Conservation (phyloP, 2,113 vertebrate species). For the Atrichornis clamosus region DNA sequence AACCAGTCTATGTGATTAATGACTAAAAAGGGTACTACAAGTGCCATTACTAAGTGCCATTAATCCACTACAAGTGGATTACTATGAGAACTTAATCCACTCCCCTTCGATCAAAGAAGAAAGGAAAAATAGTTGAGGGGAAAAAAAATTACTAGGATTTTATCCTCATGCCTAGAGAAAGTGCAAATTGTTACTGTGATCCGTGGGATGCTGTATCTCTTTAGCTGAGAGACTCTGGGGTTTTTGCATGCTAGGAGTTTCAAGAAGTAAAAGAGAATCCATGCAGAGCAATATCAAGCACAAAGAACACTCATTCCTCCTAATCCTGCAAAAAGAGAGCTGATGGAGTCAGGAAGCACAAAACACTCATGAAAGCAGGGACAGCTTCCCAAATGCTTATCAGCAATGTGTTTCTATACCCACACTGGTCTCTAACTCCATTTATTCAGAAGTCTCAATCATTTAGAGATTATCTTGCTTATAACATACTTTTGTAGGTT, state of each 20-base stretch:
- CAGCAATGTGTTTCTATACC: background rate
- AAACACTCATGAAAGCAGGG: background rate
- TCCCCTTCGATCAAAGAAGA: background rate
- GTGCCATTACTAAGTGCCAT: no score
- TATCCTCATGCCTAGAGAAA: background rate
- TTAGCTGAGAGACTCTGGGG: background rate
- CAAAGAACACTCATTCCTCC: background rate
- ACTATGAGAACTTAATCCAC: background rate
- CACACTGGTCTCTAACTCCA: background rate
- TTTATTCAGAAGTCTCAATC: background rate
- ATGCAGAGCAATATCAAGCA: background rate
- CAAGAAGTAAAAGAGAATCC: background rate
- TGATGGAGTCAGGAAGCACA: background rate
- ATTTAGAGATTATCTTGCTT: background rate
- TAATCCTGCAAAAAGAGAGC: background rate
- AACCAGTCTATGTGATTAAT: background rate
- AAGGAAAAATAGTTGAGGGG: background rate
- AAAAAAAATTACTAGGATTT: background rate
- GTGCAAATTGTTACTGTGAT: background rate
- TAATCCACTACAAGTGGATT: no score
- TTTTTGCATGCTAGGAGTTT: background rate
- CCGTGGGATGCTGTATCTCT: background rate
- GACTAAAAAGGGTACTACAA: background rate
- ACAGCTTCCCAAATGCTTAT: background rate
- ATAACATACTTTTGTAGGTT: background rate